Evolutionary conservation across 2,888 invertebrate genomes (phyloP).

Genomic region (Philaethria dido): DNA sequence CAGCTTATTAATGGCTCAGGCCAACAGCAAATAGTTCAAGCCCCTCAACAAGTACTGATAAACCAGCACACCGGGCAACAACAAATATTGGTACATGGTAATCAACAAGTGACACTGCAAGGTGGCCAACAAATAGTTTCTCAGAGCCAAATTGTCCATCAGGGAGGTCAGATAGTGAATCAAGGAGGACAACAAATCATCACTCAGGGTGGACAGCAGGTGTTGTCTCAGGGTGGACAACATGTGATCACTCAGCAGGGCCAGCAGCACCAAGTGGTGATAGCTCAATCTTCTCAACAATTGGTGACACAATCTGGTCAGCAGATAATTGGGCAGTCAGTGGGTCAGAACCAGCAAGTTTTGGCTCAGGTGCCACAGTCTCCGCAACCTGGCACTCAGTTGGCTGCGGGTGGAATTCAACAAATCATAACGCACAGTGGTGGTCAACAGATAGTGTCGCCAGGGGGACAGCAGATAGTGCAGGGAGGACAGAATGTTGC

Average conservation of each 20-base stretch:
- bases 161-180: constrained; percentile 75
- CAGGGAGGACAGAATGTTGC: constrained; percentile 76
- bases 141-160: constrained; percentile 77
- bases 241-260: constrained; percentile 79
- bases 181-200: constrained; percentile 76
- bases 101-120: constrained; percentile 78
- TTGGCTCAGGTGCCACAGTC: constrained; percentile 75
- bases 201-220: constrained; percentile 72
- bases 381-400: constrained; percentile 66
- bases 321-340: constrained; percentile 73
- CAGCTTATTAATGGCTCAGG: constrained; percentile 83
- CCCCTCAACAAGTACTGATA: constrained; percentile 80
- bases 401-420: constrained; percentile 72
- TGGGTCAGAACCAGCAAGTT: constrained; percentile 73
- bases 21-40: constrained; percentile 78
- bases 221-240: constrained; percentile 76
- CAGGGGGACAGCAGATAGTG: constrained; percentile 74
- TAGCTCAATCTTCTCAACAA: constrained; percentile 78
- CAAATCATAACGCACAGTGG: constrained; percentile 80
- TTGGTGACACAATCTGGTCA: constrained; percentile 77
- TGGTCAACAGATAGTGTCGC: constrained; percentile 77
- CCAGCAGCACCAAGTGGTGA: constrained; percentile 77
- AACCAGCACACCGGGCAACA: constrained; percentile 79
- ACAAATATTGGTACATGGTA: constrained; percentile 78
- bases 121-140: constrained; percentile 77